Evolutionary conservation across 2,113 vertebrate species (phyloP).

Genomic region (Actenoides lindsayi): DNA sequence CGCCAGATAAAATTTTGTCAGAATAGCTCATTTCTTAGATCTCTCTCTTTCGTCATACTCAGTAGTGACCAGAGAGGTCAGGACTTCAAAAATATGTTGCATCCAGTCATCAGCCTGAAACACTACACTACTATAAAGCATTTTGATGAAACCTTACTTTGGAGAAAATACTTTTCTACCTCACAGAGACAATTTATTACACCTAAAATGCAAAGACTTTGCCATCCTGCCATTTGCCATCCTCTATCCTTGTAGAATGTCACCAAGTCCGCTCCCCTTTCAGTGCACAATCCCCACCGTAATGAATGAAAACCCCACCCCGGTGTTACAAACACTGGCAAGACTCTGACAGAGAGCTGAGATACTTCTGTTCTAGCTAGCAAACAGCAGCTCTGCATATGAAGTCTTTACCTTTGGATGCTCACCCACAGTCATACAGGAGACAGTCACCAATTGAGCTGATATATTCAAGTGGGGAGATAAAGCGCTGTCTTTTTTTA

Average conservation of each 20-base stretch:
- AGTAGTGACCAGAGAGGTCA: background rate
- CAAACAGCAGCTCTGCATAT: background rate
- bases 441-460: background rate
- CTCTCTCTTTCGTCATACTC: background rate
- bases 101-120: background rate
- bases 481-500: background rate
- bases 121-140: background rate
- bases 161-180: background rate
- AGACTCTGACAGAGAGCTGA: background rate
- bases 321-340: background rate
- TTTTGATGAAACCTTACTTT: background rate
- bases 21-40: background rate
- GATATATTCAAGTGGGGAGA: background rate
- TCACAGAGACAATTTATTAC: background rate
- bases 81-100: background rate
- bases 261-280: background rate
- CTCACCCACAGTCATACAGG: background rate
- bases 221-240: background rate
- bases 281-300: rapidly evolving
- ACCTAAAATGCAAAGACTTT: background rate
- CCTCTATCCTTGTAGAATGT: background rate
- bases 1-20: background rate
- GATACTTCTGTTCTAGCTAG: background rate
- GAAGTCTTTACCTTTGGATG: background rate
- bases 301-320: background rate